These are phyloP conservation scores for Helostoma temminkii DNA, from an alignment of 2,797 vertebrate species.

Conservation along the genomic window DNA sequence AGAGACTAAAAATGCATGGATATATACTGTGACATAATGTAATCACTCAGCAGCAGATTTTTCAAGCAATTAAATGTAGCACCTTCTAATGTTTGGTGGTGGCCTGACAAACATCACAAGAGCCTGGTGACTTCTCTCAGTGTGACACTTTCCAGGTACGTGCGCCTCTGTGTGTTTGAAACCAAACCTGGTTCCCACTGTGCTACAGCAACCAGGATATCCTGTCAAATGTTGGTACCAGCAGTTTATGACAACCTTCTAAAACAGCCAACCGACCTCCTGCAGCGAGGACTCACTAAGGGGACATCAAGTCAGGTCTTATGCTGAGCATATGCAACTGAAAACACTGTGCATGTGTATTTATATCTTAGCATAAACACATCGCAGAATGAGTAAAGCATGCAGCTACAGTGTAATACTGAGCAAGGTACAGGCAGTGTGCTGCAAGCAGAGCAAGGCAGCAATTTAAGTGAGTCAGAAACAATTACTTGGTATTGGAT, in stretches of 20 bases:
- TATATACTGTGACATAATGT: neutral
- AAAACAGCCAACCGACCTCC: slow-evolving; percentile 36
- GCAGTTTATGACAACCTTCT: slow-evolving; percentile 36
- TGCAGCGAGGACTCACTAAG: neutral
- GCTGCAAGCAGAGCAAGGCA: slow-evolving; percentile 34
- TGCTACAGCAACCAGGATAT: slow-evolving; percentile 82
- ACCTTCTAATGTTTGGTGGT: neutral
- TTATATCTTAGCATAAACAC: slow-evolving; percentile 5
- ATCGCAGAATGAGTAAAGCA: slow-evolving; percentile 13
- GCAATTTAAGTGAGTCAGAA: slow-evolving; percentile 69
- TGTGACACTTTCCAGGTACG: neutral
- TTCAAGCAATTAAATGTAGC: neutral
- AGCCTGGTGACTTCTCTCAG: neutral
- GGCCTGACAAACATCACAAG: neutral
- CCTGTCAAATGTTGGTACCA: slow-evolving; percentile 77
- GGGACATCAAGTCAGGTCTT: slow-evolving; percentile 5
- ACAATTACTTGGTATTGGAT: slow-evolving; percentile 62
- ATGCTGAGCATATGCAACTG: neutral
- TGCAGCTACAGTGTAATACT: slow-evolving; percentile 5
- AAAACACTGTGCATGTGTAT: neutral
- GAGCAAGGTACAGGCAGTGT: slow-evolving; percentile 35
- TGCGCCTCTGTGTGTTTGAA: slow-evolving; percentile 35
- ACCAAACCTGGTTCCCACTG: slow-evolving; percentile 36
- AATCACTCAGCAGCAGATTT: slow-evolving; percentile 1
- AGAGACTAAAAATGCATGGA: slow-evolving; percentile 1